Evolutionary conservation across 1,140 invertebrate species (phyloP), one percentile per base, ranked within the genome.

Genomic region (Drosophila nannoptera): DNA sequence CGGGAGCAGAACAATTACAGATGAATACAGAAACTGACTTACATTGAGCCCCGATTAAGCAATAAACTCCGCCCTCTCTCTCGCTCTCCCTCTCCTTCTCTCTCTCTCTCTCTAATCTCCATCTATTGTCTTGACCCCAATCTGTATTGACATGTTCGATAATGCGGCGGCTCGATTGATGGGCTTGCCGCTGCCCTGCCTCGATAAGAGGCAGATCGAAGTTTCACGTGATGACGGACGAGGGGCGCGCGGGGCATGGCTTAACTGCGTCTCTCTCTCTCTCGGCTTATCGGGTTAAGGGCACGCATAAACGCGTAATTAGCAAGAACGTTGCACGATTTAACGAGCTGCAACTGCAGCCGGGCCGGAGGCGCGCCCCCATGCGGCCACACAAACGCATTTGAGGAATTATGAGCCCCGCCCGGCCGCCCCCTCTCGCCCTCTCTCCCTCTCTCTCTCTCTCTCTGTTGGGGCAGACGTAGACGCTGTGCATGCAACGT

Each of bases 111-210:
- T n/a, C n/a, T n/a, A n/a, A n/a, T n/a, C n/a, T n/a, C n/a, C n/a
- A n/a, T n/a, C n/a, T n/a, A n/a, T n/a, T n/a, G n/a, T n/a, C n/a
- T n/a, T 87, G 83, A 87, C 82, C 82, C 71, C 83, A 87, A 87
- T 87, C 83, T 87, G 83, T 70, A 87, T 87, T 82, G 82, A 87
- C 82, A 87, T 83, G 77, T 87, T 86, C 81, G 81, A 86, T 86
- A 86, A 86, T 77, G 77, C 86, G 77, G 70, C 77, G 40, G 42
- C 54, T 63, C 69, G 68, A 56, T 72, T 72, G 63, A 66, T 71
- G 69, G 69, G 69, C 62, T 69, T 69, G 67, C 29, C 67, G 22
- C 22, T 2, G 22, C 22, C 22, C 54, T 48, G 31, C 50, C 60
- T n/a, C n/a, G n/a, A n/a, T n/a, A n/a, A n/a, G n/a, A 22, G 49